Percentiles rank a stretch among this genome's conserved stretches.
These are phyloP conservation scores for Eulemur mongoz DNA, from an alignment of 2,797 vertebrate genomes.

Conservation along the genomic window DNA sequence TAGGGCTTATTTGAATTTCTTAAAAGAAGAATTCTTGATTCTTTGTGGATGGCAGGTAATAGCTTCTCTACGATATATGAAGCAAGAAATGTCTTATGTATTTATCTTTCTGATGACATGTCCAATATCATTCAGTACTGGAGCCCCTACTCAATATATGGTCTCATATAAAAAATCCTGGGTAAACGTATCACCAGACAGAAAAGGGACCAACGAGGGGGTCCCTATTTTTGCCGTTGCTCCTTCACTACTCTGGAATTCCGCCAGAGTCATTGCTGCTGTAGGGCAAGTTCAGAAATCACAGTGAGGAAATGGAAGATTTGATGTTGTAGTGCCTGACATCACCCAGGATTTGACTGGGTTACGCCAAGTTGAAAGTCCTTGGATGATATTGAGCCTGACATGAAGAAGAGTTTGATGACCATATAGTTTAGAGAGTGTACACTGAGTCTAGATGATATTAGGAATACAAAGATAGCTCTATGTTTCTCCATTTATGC, in stretches of 20 bases:
- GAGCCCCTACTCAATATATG: not conserved
- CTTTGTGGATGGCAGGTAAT: not conserved
- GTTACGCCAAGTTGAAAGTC: not conserved
- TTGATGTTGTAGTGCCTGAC: not conserved
- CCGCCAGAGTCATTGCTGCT: not conserved
- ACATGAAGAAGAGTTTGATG: not conserved
- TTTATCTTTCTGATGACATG: not conserved
- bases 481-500: not conserved
- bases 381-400: not conserved
- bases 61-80: conserved; percentile 12
- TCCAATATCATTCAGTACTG: not conserved
- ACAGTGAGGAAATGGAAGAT: not conserved
- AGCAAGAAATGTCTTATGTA: conserved; percentile 2
- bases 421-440: not conserved
- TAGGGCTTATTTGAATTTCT: not conserved
- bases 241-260: not conserved
- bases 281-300: not conserved
- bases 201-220: not conserved
- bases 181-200: too few species aligned
- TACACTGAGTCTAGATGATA: not conserved
- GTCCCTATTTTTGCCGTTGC: not conserved
- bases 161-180: not conserved
- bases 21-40: not conserved
- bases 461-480: not conserved
- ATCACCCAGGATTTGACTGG: not conserved